phyloP scores from a whole-genome alignment of 2,113 vertebrate genomes.

The Malaclemys terrapin region DNA sequence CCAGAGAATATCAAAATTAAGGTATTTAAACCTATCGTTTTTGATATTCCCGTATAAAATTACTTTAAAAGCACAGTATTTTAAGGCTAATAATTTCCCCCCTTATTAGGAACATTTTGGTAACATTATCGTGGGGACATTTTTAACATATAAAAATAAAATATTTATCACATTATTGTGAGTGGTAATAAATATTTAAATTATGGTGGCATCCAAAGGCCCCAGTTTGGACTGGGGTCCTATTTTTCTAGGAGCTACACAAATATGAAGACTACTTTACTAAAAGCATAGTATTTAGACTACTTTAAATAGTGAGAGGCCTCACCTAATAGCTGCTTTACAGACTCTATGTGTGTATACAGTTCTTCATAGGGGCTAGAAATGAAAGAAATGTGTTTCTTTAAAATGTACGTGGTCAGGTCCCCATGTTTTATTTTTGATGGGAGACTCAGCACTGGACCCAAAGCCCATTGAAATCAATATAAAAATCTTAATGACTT shows the following conservation, averaged over 20 bases:
- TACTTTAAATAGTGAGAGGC: background rate
- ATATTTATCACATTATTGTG: background rate
- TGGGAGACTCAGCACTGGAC: background rate
- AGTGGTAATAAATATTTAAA: slow-evolving; percentile 20
- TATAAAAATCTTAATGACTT: background rate
- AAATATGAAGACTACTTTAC: background rate
- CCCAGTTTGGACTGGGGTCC: background rate
- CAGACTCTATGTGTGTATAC: background rate
- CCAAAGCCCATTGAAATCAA: background rate
- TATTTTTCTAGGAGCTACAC: background rate
- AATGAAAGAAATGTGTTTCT: background rate
- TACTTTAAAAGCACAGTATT: background rate
- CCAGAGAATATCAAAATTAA: background rate
- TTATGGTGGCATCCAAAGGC: background rate
- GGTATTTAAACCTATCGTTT: background rate
- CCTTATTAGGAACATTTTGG: background rate
- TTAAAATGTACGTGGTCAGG: background rate
- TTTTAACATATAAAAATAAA: background rate
- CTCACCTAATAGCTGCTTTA: slow-evolving; percentile 13
- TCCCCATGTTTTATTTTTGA: background rate
- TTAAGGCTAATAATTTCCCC: background rate
- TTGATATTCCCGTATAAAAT: background rate
- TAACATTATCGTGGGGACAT: background rate
- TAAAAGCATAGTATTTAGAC: background rate
- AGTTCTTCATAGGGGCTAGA: background rate